These are phyloP conservation scores for Hoplodrina blanda DNA, from an alignment of 2,888 invertebrate species.

Conservation along the genomic window DNA sequence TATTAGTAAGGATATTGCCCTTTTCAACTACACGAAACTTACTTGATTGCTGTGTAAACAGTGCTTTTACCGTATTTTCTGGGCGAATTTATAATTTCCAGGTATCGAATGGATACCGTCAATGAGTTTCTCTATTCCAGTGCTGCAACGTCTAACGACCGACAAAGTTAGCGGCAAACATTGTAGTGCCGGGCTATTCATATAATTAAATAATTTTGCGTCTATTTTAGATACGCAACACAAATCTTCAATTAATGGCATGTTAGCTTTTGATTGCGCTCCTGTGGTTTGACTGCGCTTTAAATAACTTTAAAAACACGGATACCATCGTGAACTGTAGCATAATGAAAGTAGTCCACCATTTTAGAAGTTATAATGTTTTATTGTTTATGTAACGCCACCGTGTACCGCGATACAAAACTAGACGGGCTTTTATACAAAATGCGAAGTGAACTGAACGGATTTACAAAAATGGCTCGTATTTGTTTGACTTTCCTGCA, in stretches of 20 bases:
- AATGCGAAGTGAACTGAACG: not conserved
- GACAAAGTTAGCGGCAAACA: no score
- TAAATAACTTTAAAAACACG: slow-evolving; percentile 40
- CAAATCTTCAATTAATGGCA: slow-evolving; percentile 2
- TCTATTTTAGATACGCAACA: not conserved
- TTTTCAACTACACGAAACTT: no score
- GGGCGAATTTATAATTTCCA: no score
- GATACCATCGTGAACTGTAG: slow-evolving; percentile 25
- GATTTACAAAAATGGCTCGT: not conserved
- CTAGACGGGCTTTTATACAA: no score
- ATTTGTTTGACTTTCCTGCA: not conserved
- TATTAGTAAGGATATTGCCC: no score
- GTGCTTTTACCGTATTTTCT: no score
- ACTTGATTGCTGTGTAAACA: no score
- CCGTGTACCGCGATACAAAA: not conserved
- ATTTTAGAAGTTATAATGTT: slow-evolving; percentile 10
- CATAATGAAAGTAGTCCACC: slow-evolving; percentile 16
- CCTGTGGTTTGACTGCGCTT: slow-evolving; percentile 17
- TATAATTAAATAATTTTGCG: not conserved
- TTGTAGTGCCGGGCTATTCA: not conserved
- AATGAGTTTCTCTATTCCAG: no score
- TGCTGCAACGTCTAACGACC: no score
- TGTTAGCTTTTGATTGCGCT: slow-evolving; percentile 13
- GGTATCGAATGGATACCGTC: no score
- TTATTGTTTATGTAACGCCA: slow-evolving; percentile 8